phyloP scores from a whole-genome alignment of 2,888 invertebrate genomes.

The Dermolepida albohirtum region DNA sequence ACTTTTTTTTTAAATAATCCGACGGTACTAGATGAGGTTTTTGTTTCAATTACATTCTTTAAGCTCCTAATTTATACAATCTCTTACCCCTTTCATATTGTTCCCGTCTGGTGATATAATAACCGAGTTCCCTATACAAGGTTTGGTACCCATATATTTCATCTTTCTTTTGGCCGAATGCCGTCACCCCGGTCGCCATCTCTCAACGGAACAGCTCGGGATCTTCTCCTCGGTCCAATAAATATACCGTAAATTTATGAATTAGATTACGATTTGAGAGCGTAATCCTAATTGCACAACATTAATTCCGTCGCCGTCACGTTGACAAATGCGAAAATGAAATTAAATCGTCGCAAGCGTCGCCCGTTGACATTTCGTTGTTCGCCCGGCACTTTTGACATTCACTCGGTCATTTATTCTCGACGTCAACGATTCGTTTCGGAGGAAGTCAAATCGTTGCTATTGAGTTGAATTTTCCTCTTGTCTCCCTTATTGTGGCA shows the following conservation, averaged over 20 bases:
- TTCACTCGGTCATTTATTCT: slow-evolving; percentile 5
- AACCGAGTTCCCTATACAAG: slow-evolving; percentile 59
- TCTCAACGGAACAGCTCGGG: neutral
- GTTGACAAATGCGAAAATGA: slow-evolving; percentile 41
- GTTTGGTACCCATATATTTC: slow-evolving; percentile 58
- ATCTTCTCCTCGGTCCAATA: slow-evolving; percentile 1
- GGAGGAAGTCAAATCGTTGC: no score
- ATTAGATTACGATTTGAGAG: slow-evolving; percentile 31
- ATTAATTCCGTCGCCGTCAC: slow-evolving; percentile 38
- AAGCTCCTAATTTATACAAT: slow-evolving; percentile 21
- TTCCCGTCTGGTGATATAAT: slow-evolving; percentile 58
- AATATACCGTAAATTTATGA: slow-evolving; percentile 29
- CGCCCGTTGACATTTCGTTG: slow-evolving; percentile 25
- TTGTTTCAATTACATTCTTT: slow-evolving; percentile 22
- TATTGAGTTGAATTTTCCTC: no score
- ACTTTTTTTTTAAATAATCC: no score
- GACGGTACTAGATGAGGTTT: neutral
- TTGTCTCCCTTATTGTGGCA: no score
- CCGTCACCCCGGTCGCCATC: slow-evolving; percentile 17
- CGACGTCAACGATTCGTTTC: neutral
- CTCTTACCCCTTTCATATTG: slow-evolving; percentile 58
- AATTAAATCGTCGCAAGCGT: slow-evolving; percentile 14
- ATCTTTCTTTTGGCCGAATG: slow-evolving; percentile 50
- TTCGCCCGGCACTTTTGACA: slow-evolving; percentile 2
- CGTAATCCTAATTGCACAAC: slow-evolving; percentile 32